A percentile compares a stretch with the other conserved stretches of the same genome.
Conservation (phyloP, 2,113 vertebrate species). For the Gallinago paraguaiae region DNA sequence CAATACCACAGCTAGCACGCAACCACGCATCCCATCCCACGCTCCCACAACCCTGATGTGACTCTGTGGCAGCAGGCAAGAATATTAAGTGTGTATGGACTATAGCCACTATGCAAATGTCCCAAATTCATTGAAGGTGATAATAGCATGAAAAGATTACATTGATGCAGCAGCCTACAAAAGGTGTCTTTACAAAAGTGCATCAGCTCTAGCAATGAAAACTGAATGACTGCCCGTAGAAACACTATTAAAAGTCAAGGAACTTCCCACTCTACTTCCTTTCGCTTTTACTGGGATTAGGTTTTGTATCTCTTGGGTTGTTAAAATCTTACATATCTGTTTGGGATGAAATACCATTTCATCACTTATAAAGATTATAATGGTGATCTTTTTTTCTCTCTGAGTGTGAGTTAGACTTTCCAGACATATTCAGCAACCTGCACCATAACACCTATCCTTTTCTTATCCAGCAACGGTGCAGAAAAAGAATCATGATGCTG, state of each 20-base stretch:
- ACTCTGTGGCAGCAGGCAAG: not conserved
- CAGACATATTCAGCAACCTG: not conserved
- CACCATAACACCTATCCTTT: rapidly evolving
- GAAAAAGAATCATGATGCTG: not conserved
- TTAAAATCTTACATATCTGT: not conserved
- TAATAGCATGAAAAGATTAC: not conserved
- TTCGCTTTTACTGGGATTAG: not conserved
- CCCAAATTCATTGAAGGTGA: not conserved
- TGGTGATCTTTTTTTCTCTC: not conserved
- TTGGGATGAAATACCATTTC: not conserved
- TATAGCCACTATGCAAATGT: not conserved
- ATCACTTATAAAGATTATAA: not conserved
- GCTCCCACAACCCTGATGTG: not conserved
- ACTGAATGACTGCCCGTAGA: not conserved
- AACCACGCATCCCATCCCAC: not conserved
- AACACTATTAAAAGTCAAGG: not conserved
- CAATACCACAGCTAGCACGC: not conserved
- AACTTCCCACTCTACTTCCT: not conserved
- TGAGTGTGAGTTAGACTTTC: not conserved
- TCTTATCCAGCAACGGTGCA: not conserved
- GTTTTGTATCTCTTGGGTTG: not conserved
- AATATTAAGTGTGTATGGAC: not conserved
- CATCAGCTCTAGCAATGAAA: not conserved
- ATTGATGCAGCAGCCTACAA: not conserved
- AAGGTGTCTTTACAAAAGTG: not conserved